These are phyloP conservation scores for Galaxias olidus DNA, from an alignment of 2,797 vertebrate genomes.

Conservation along the genomic window DNA sequence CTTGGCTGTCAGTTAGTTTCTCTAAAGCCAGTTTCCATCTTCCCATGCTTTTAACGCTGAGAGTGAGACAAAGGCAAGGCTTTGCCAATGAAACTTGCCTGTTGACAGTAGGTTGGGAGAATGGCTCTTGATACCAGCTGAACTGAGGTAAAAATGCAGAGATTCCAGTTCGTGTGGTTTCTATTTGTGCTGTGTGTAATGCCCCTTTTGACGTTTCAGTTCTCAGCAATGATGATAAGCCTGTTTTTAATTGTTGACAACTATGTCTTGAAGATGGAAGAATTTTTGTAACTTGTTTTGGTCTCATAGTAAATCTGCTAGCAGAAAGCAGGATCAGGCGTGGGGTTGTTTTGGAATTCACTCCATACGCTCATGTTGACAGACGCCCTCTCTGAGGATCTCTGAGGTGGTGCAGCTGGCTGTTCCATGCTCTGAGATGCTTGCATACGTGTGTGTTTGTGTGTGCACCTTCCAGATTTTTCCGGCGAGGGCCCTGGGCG, in stretches of 20 bases:
- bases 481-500: constrained; percentile 86
- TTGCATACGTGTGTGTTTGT: background rate
- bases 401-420: no score
- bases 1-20: no score
- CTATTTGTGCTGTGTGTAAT: constrained; percentile 9
- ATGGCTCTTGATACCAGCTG: constrained; percentile 8
- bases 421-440: no score
- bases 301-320: no score
- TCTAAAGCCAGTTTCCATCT: no score
- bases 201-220: constrained; percentile 4
- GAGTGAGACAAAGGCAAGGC: no score
- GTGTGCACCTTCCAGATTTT: constrained; percentile 78
- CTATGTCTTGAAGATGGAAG: no score
- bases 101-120: constrained; percentile 36
- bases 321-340: background rate
- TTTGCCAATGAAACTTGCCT: background rate
- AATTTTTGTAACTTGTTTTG: no score
- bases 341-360: background rate
- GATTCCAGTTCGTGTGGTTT: constrained; percentile 50
- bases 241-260: background rate
- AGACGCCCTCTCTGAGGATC: no score
- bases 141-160: constrained; percentile 52
- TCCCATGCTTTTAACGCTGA: no score
- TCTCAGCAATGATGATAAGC: background rate
- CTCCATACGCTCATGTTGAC: no score